phyloP scores from a whole-genome alignment of 2,888 invertebrate genomes.

The Epinotia ramella region DNA sequence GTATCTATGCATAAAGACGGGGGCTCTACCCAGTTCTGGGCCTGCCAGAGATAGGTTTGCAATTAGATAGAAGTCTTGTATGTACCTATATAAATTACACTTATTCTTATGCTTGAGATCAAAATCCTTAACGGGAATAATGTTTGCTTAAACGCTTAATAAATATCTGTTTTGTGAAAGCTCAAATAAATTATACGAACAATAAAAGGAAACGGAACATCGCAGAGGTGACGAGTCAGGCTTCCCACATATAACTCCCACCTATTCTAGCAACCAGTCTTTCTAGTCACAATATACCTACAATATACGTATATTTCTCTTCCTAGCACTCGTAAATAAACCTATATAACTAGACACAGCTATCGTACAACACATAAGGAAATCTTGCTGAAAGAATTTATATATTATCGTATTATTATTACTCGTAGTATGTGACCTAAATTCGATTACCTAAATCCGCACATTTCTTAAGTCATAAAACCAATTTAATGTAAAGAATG shows the following conservation, averaged over 20 bases:
- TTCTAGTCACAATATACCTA: conserved; percentile 22
- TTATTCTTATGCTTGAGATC: neutral
- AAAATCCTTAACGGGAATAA: neutral
- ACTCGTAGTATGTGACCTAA: conserved; percentile 6
- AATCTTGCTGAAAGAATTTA: conserved; percentile 22
- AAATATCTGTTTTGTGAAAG: conserved; percentile 9
- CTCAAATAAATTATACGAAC: conserved; percentile 17
- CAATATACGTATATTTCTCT: conserved; percentile 17
- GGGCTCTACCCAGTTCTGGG: too few relatives aligned
- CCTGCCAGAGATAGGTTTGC: too few relatives aligned
- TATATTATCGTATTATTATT: too few relatives aligned
- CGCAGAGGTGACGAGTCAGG: conserved; percentile 29
- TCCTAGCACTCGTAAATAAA: conserved; percentile 11
- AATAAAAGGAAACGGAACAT: conserved; percentile 24
- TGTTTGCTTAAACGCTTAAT: neutral
- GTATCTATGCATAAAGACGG: too few relatives aligned
- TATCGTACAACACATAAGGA: conserved; percentile 3
- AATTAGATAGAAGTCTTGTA: too few relatives aligned
- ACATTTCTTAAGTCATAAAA: conserved; percentile 11
- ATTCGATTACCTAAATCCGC: conserved; percentile 33
- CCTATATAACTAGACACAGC: neutral
- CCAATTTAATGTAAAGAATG: conserved; percentile 11
- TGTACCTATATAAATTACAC: neutral
- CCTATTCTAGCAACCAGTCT: conserved; percentile 31
- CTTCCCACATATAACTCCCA: conserved; percentile 37